Evolutionary conservation across 2,888 invertebrate species (phyloP), one percentile per base, ranked within the genome.

Genomic region (Lutraria lutraria): DNA sequence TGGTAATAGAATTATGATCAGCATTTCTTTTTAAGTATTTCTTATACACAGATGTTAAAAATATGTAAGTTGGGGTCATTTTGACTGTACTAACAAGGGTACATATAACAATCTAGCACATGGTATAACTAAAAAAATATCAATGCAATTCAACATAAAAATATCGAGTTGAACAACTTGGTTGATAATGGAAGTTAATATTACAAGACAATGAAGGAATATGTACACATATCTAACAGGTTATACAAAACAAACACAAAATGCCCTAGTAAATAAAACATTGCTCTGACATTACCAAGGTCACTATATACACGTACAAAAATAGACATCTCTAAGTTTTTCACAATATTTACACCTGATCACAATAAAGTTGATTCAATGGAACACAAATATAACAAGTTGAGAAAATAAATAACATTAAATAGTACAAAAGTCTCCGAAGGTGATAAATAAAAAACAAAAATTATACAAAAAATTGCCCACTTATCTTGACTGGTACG

Each of bases 281-380:
- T 76, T 83, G 25, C n/a, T 34, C 52, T 63, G 31, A 83, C 63
- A 25, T 76, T 19, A 79, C 56, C 54, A 56, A 31, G 34, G 31
- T 31, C 21, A 54, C n/a, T 85, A 85, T 88, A 60, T 88, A 88
- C 87, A 88, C 80, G 25, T 88, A 88, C 87, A 88, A 88, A 88
- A 88, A 88, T 88, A 88, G 87, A 83, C 83, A 83, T 82, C 84
- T 83, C 63, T 80, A 31, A 34, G 29, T 80, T 60, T 13, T 80
- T 60, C 53, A 82, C 29, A 29, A 56, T 54, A 82, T 82, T 29
- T 81, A 81, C 81, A 81, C 81, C 53, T 19, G 31, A 81, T 6
- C 34, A 43, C 56, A 85, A 85, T 79, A 79, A 85, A 85, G 85
- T 80, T 85, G 85, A 85, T 80, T 85, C 85, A 85, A 25, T 81